Conservation (phyloP, 2,113 vertebrate species). For the Naja naja region DNA sequence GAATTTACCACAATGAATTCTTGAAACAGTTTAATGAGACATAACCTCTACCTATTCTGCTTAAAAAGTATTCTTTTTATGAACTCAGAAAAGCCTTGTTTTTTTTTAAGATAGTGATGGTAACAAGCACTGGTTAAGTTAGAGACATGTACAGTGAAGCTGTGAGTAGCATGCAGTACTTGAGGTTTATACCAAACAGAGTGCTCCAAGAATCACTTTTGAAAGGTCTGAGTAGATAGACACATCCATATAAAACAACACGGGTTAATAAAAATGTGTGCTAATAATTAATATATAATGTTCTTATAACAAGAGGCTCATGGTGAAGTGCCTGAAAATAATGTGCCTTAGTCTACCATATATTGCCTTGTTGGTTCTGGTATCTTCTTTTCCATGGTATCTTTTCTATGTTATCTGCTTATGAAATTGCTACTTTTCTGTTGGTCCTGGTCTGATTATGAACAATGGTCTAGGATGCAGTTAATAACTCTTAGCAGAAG, state of each 20-base stretch:
- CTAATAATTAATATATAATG: not conserved
- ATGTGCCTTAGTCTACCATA: not conserved
- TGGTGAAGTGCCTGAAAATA: not conserved
- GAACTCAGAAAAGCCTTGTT: not conserved
- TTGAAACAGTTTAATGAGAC: not conserved
- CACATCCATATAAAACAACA: not conserved
- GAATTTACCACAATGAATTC: not conserved
- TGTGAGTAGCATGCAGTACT: not conserved
- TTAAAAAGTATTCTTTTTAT: not conserved
- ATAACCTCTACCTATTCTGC: not conserved
- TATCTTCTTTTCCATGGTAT: not conserved
- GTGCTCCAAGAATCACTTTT: not conserved
- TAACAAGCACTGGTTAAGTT: not conserved
- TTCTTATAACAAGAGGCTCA: not conserved
- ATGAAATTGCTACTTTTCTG: not conserved
- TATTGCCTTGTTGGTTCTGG: not conserved
- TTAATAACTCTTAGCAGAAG: not conserved
- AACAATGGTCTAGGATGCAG: not conserved
- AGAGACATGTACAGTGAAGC: not conserved
- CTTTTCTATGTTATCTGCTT: not conserved
- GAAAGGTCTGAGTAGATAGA: not conserved
- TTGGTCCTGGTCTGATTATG: not conserved
- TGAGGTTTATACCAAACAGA: not conserved
- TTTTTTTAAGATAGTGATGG: not conserved
- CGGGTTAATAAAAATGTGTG: not conserved